A percentile compares a stretch with the other conserved stretches of the same genome.
Evolutionary conservation across 2,113 vertebrate species (phyloP).

Genomic region (Toxotes jaculatrix): DNA sequence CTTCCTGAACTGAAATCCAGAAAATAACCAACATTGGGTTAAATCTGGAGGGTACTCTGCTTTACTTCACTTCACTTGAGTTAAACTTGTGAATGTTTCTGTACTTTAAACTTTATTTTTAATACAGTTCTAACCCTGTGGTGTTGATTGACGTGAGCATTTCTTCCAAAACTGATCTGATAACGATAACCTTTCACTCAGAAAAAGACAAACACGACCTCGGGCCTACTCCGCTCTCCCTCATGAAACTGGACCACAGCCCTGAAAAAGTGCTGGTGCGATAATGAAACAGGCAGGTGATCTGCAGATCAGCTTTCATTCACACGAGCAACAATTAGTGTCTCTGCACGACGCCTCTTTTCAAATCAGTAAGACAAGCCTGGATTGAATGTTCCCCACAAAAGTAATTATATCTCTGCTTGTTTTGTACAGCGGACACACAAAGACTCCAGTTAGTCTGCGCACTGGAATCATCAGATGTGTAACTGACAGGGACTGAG

Average conservation of each 20-base stretch:
- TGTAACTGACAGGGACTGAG: conserved; percentile 51
- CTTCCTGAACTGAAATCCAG: neutral
- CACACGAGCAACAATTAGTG: conserved; percentile 60
- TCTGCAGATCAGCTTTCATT: conserved; percentile 52
- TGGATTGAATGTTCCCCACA: conserved; percentile 54
- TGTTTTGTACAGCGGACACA: conserved; percentile 52
- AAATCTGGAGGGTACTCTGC: neutral
- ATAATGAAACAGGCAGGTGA: conserved; percentile 39
- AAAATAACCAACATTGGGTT: neutral
- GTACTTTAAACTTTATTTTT: neutral
- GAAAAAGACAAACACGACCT: neutral
- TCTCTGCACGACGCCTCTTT: conserved; percentile 46
- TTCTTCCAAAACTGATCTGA: neutral
- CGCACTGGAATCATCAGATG: conserved; percentile 36
- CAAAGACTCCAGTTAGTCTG: conserved; percentile 75
- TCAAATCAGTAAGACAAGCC: conserved; percentile 56
- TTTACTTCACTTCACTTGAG: too few relatives aligned
- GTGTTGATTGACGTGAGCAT: neutral
- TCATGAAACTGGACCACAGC: neutral
- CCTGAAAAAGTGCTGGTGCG: neutral
- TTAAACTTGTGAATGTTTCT: neutral
- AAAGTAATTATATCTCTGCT: conserved; percentile 56
- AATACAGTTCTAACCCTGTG: neutral
- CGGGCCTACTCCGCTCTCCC: neutral
- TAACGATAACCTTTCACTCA: neutral